Percentiles rank a stretch among this genome's conserved stretches.
These are phyloP conservation scores for Argyrosomus japonicus DNA, from an alignment of 2,113 vertebrate genomes.

Conservation along the genomic window DNA sequence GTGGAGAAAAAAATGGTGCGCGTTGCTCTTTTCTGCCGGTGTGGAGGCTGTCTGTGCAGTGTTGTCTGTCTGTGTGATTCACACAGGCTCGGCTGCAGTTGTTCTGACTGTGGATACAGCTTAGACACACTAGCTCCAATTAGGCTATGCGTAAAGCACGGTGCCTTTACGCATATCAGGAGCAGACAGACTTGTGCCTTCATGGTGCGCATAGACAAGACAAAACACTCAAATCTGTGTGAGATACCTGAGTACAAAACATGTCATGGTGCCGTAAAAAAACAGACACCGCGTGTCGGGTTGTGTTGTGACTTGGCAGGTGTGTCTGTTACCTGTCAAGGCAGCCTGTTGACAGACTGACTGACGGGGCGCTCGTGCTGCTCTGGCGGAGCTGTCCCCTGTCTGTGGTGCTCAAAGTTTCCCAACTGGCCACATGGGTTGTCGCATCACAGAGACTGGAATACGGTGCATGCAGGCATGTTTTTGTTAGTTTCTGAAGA, in stretches of 20 bases:
- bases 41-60: slow-evolving; percentile 5
- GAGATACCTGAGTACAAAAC: not conserved
- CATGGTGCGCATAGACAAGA: not conserved
- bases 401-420: slow-evolving; percentile 83
- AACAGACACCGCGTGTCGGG: not conserved
- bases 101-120: not conserved
- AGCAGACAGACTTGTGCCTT: not conserved
- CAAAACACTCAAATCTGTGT: not conserved
- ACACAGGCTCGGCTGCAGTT: slow-evolving; percentile 12
- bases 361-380: slow-evolving; percentile 36
- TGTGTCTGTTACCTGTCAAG: slow-evolving; percentile 51
- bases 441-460: slow-evolving; percentile 8
- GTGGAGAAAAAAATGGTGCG: slow-evolving; percentile 8
- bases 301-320: slow-evolving; percentile 26
- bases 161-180: slow-evolving; percentile 33
- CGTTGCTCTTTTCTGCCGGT: slow-evolving; percentile 16
- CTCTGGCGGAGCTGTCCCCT: slow-evolving; percentile 74
- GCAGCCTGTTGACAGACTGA: slow-evolving; percentile 65
- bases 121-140: not conserved
- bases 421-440: slow-evolving; percentile 35
- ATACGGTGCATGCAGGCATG: not conserved
- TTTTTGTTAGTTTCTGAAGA: not conserved
- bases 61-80: slow-evolving; percentile 28
- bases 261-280: not conserved
- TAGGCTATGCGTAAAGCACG: not conserved